Conservation (phyloP, 2,797 vertebrate species). For the Pterois miles region DNA sequence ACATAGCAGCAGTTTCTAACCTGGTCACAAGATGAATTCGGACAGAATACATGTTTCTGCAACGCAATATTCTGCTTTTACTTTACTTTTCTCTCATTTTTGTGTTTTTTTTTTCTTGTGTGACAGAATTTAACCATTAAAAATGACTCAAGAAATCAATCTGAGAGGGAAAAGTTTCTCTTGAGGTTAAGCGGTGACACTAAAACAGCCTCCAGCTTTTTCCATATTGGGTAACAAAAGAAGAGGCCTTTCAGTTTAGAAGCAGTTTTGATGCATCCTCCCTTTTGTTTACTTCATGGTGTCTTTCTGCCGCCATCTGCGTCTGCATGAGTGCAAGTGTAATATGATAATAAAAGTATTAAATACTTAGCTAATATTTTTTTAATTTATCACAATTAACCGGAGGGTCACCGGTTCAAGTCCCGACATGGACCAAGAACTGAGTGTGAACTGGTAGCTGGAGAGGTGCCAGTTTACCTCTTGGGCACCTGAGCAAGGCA, state of each 20-base stretch:
- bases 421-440: no score
- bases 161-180: background rate
- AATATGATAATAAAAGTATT: no score
- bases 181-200: background rate
- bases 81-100: background rate
- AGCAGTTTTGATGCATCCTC: background rate
- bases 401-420: no score
- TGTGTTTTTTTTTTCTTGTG: background rate
- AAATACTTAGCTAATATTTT: no score
- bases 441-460: no score
- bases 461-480: no score
- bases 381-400: no score
- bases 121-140: background rate
- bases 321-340: background rate
- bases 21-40: background rate
- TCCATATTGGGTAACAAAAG: background rate
- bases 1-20: background rate
- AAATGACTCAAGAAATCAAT: background rate
- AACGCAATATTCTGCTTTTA: background rate
- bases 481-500: no score
- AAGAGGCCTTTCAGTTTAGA: background rate
- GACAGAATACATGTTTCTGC: background rate
- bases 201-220: background rate
- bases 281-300: background rate
- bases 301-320: background rate